A percentile compares a stretch with the other conserved stretches of the same genome.
Evolutionary conservation across 2,888 invertebrate species (phyloP).

Genomic region (Sesia apiformis): DNA sequence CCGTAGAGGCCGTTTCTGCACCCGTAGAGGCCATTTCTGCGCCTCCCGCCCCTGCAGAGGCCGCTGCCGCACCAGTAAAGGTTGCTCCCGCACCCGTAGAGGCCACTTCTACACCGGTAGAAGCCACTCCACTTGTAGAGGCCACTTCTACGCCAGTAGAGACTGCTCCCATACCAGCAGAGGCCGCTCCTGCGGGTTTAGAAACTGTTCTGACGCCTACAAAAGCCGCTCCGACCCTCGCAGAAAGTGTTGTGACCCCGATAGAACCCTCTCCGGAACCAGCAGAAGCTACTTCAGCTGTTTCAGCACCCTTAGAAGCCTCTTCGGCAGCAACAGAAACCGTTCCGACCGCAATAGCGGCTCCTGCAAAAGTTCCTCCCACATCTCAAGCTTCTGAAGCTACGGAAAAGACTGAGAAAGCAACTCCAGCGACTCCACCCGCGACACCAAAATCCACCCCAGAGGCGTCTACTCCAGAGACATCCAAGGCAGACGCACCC

Average conservation of each 20-base stretch:
- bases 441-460: constrained; percentile 18
- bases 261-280: constrained; percentile 7
- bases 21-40: constrained; percentile 6
- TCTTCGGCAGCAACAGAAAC: constrained; percentile 6
- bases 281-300: constrained; percentile 8
- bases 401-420: constrained; percentile 18
- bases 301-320: constrained; percentile 9
- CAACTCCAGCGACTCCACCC: constrained; percentile 18
- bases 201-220: constrained; percentile 5
- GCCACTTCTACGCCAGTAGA: constrained; percentile 12
- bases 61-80: constrained; percentile 12
- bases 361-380: constrained; percentile 1
- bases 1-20: constrained; percentile 4
- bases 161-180: constrained; percentile 5
- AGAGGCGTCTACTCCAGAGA: constrained; percentile 10
- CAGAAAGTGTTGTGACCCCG: constrained; percentile 7
- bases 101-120: constrained; percentile 9
- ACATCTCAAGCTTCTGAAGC: constrained; percentile 3
- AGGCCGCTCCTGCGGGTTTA: constrained; percentile 6
- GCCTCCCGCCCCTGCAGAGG: constrained; percentile 11
- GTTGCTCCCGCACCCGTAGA: constrained; percentile 12
- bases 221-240: constrained; percentile 6
- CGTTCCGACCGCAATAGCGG: constrained; percentile 5
- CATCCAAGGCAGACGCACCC: constrained; percentile 9
- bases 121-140: constrained; percentile 13